A percentile compares a stretch with the other conserved stretches of the same genome.
Evolutionary conservation across 1,140 invertebrate species (phyloP).

Genomic region (Augochlora pura): DNA sequence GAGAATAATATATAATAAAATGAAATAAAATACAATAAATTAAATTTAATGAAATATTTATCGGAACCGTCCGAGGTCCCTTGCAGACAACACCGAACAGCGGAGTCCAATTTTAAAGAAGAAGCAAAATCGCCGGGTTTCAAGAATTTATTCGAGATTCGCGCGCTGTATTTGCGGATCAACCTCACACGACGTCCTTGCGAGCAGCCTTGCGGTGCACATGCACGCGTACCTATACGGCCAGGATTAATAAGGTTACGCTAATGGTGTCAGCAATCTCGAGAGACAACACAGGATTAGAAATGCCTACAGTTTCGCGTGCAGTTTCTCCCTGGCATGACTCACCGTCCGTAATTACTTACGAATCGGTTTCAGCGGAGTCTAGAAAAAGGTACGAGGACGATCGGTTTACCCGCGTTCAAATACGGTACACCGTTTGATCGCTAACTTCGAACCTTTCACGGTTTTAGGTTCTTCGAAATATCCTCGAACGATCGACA

Average conservation of each 20-base stretch:
- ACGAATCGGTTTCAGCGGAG: background rate
- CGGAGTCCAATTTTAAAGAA: too few relatives aligned
- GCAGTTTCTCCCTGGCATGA: constrained; percentile 28
- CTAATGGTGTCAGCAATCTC: constrained; percentile 19
- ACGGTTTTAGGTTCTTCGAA: too few relatives aligned
- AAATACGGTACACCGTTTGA: too few relatives aligned
- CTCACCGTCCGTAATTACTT: constrained; percentile 33
- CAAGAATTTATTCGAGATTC: background rate
- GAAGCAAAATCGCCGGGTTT: background rate
- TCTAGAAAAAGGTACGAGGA: background rate
- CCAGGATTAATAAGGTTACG: constrained; percentile 27
- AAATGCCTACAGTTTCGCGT: background rate
- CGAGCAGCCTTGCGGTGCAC: constrained; percentile 13
- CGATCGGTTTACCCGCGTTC: background rate
- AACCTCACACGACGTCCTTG: constrained; percentile 12
- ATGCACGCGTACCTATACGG: background rate
- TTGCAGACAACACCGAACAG: too few relatives aligned
- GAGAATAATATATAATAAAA: too few relatives aligned
- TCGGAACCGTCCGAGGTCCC: too few relatives aligned
- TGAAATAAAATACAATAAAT: too few relatives aligned
- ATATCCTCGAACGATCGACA: too few relatives aligned
- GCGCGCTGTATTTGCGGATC: background rate
- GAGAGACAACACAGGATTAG: constrained; percentile 28
- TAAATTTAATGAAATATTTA: too few relatives aligned
- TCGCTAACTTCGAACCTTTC: too few relatives aligned